These are phyloP conservation scores for Selenia dentaria DNA, from an alignment of 2,888 invertebrate species.

Conservation along the genomic window DNA sequence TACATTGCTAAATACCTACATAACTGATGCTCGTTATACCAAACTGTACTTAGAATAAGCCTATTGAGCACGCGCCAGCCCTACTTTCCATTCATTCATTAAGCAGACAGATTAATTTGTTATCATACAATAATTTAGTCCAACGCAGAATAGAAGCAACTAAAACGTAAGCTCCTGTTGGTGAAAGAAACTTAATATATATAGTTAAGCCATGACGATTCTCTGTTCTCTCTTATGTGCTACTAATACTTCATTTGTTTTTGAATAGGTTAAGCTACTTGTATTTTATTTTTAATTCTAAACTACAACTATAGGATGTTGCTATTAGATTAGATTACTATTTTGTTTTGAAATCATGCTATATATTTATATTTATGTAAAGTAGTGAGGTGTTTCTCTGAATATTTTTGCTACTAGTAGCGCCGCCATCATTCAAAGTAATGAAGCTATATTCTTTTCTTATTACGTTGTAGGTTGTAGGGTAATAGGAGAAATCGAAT, in stretches of 20 bases:
- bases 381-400: too few relatives aligned
- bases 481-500: too few relatives aligned
- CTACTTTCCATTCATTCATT: constrained; percentile 37
- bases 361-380: too few relatives aligned
- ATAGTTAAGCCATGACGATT: background rate
- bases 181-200: background rate
- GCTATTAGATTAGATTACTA: too few relatives aligned
- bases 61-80: constrained; percentile 43
- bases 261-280: background rate
- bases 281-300: too few relatives aligned
- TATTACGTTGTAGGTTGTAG: too few relatives aligned
- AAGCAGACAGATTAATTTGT: constrained; percentile 19
- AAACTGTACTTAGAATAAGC: constrained; percentile 2
- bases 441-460: too few relatives aligned
- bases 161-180: background rate
- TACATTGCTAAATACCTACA: constrained; percentile 35
- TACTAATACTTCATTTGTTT: constrained; percentile 5
- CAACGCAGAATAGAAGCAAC: constrained; percentile 11
- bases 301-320: too few relatives aligned
- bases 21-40: constrained; percentile 23
- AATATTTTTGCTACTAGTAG: too few relatives aligned
- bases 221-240: background rate
- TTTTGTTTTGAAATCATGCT: too few relatives aligned
- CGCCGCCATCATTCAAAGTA: too few relatives aligned
- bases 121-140: constrained; percentile 9